These are phyloP conservation scores for Piprites chloris DNA, from an alignment of 2,113 vertebrate species.

Conservation along the genomic window DNA sequence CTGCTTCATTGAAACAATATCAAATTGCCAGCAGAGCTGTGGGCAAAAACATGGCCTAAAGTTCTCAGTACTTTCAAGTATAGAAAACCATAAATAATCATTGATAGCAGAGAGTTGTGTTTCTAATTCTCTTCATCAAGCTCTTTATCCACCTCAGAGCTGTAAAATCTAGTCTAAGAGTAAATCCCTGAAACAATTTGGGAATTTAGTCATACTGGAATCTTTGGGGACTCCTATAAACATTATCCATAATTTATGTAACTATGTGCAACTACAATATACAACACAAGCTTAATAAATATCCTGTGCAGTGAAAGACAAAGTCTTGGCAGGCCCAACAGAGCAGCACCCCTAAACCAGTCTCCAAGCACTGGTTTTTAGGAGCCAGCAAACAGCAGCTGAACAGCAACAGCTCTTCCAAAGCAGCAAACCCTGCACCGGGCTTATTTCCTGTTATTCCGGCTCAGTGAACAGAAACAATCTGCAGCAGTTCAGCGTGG, in stretches of 20 bases:
- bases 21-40: neutral
- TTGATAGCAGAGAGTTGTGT: rapidly evolving
- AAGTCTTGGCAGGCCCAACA: neutral
- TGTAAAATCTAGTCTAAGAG: neutral
- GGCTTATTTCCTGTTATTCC: neutral
- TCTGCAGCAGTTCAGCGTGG: rapidly evolving
- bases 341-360: too few relatives aligned
- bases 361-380: neutral
- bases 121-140: neutral
- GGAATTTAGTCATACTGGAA: neutral
- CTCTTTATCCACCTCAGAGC: neutral
- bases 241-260: rapidly evolving
- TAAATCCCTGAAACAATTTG: neutral
- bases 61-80: neutral
- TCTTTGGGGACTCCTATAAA: rapidly evolving
- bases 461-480: neutral
- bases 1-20: neutral
- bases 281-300: neutral
- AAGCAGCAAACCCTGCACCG: neutral
- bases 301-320: neutral
- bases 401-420: neutral
- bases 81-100: neutral
- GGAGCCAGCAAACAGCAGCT: too few relatives aligned
- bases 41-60: neutral
- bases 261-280: rapidly evolving